Evolutionary conservation across 2,797 vertebrate species (phyloP).

Genomic region (Sebastes oblongus): DNA sequence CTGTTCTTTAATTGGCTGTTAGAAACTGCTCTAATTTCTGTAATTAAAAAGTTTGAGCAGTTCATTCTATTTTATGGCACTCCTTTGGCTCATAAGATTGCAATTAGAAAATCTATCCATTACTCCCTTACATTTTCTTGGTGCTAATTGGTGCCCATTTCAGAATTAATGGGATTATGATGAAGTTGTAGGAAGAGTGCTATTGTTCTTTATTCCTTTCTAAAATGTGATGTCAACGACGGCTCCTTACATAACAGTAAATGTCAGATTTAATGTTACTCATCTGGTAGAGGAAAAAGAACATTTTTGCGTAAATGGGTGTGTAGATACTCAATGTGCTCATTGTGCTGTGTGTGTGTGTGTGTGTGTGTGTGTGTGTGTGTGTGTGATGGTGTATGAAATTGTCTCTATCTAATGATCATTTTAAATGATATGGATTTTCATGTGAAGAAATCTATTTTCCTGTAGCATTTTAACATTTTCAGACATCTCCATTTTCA

Average conservation of each 20-base stretch:
- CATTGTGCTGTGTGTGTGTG: slow-evolving; percentile 1
- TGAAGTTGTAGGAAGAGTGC: slow-evolving; percentile 60
- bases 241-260: slow-evolving; percentile 38
- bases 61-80: slow-evolving; percentile 65
- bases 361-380: background rate
- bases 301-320: slow-evolving; percentile 3
- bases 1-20: slow-evolving; percentile 63
- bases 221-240: slow-evolving; percentile 44
- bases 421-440: background rate
- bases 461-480: background rate
- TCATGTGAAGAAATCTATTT: background rate
- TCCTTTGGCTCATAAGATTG: slow-evolving; percentile 61
- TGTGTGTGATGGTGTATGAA: background rate
- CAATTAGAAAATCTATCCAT: slow-evolving; percentile 71
- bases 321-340: background rate
- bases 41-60: slow-evolving; percentile 75
- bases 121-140: slow-evolving; percentile 56
- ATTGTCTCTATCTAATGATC: background rate
- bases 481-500: background rate
- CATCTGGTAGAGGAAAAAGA: slow-evolving; percentile 1
- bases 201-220: slow-evolving; percentile 46
- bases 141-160: slow-evolving; percentile 76
- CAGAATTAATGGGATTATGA: slow-evolving; percentile 72
- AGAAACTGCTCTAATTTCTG: slow-evolving; percentile 62
- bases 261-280: slow-evolving; percentile 43